A percentile compares a stretch with the other conserved stretches of the same genome.
Evolutionary conservation across 2,888 invertebrate genomes (phyloP).

Genomic region (Limnephilus rhombicus): DNA sequence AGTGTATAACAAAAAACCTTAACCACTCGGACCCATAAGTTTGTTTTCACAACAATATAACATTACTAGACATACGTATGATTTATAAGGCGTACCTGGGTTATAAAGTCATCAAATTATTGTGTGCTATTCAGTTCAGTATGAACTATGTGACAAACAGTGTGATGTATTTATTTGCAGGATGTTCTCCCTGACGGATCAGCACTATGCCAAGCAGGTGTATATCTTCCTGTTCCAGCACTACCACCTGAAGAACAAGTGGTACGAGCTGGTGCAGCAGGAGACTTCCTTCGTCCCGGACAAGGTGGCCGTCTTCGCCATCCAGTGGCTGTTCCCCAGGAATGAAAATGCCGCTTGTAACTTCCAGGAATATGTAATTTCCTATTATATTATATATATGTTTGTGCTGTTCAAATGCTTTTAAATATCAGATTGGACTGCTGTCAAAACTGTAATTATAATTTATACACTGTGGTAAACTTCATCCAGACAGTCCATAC

Average conservation of each 20-base stretch:
- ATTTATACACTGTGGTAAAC: no score
- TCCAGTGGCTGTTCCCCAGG: conserved; percentile 62
- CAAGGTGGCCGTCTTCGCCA: conserved; percentile 56
- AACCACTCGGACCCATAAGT: no score
- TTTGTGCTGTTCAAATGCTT: not conserved
- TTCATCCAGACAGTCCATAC: no score
- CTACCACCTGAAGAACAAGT: conserved; percentile 50
- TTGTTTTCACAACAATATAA: no score
- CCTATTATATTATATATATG: no score
- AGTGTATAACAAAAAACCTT: no score
- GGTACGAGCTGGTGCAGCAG: conserved; percentile 23
- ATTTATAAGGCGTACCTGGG: no score
- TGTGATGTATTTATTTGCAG: conserved; percentile 38
- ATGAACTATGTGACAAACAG: not conserved
- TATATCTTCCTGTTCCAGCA: conserved; percentile 57
- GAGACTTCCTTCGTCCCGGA: conserved; percentile 55
- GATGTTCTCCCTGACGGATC: conserved; percentile 56
- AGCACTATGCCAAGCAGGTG: conserved; percentile 60
- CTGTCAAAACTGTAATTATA: no score
- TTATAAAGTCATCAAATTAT: no score
- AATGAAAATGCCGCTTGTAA: conserved; percentile 13
- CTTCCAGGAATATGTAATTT: conserved; percentile 49
- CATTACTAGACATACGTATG: no score
- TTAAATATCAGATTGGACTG: no score
- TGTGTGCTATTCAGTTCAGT: no score